These are phyloP conservation scores for Neoarius graeffei DNA, from an alignment of 2,113 vertebrate species.

Conservation along the genomic window DNA sequence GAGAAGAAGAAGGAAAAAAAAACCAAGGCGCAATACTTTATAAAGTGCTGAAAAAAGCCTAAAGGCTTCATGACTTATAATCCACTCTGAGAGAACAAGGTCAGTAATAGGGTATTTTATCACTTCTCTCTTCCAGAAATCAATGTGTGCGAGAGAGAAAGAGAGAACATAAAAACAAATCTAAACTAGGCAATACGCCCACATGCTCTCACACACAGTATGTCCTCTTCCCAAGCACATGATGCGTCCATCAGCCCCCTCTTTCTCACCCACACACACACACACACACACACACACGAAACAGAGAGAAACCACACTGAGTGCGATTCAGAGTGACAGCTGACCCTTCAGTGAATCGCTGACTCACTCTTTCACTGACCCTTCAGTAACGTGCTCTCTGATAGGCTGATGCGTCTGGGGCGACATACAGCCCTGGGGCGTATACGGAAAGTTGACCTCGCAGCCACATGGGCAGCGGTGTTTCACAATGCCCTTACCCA, in stretches of 20 bases:
- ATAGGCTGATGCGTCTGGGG: slow-evolving; percentile 70
- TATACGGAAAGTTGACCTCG: slow-evolving; percentile 37
- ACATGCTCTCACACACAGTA: slow-evolving; percentile 42
- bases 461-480: slow-evolving; percentile 18
- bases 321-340: slow-evolving; percentile 73
- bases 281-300: slow-evolving; percentile 33
- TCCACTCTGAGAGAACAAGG: slow-evolving; percentile 28
- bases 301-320: slow-evolving; percentile 60
- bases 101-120: slow-evolving; percentile 41
- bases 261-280: slow-evolving; percentile 22
- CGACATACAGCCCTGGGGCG: slow-evolving; percentile 57
- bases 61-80: slow-evolving; percentile 18
- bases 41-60: not conserved
- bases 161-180: slow-evolving; percentile 45
- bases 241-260: slow-evolving; percentile 41
- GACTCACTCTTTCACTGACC: slow-evolving; percentile 73
- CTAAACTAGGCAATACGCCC: slow-evolving; percentile 46
- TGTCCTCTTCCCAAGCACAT: slow-evolving; percentile 47
- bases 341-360: slow-evolving; percentile 73
- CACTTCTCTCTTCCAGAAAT: slow-evolving; percentile 51
- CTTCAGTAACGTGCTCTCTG: slow-evolving; percentile 51
- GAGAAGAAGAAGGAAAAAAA: slow-evolving; percentile 8
- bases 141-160: slow-evolving; percentile 33
- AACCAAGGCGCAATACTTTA: not conserved
- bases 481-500: slow-evolving; percentile 29